phyloP scores from a whole-genome alignment of 1,140 invertebrate genomes.

The Lepidotrigona ventralis region DNA sequence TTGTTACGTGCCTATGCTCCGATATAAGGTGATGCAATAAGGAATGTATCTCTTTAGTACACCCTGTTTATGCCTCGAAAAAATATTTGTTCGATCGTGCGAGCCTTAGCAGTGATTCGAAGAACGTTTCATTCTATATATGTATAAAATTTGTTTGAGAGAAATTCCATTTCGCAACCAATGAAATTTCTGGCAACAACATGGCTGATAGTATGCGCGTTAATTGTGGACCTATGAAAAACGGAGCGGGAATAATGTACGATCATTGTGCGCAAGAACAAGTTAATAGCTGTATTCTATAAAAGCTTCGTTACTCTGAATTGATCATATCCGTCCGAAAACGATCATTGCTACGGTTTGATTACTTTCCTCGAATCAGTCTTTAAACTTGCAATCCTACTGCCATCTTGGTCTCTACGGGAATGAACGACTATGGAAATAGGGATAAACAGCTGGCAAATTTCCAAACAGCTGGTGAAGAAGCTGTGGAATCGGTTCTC shows the following conservation, averaged over 20 bases:
- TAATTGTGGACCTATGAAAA: slow-evolving; percentile 25
- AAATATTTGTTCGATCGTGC: not conserved
- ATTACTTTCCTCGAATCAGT: slow-evolving; percentile 8
- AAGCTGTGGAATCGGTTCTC: slow-evolving; percentile 42
- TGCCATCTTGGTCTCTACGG: not conserved
- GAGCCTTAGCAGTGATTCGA: not conserved
- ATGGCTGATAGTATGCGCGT: slow-evolving; percentile 14
- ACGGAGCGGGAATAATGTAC: slow-evolving; percentile 24
- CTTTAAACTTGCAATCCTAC: not conserved
- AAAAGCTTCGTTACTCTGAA: slow-evolving; percentile 9
- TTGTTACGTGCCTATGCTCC: not conserved
- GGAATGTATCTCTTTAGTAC: not conserved
- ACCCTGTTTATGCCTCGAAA: not conserved
- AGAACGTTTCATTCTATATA: not conserved
- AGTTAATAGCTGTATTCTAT: not conserved
- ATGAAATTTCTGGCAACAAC: not conserved
- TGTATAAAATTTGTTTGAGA: not conserved
- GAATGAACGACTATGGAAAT: slow-evolving; percentile 32
- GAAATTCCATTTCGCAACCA: not conserved
- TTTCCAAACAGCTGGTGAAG: slow-evolving; percentile 64
- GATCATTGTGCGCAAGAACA: not conserved
- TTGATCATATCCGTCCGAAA: not conserved
- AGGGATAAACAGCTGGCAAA: slow-evolving; percentile 61
- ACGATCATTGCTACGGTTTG: not conserved
- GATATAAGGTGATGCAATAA: not conserved